These are phyloP conservation scores for Acrossocheilus fasciatus DNA, from an alignment of 2,797 vertebrate genomes.

Conservation along the genomic window DNA sequence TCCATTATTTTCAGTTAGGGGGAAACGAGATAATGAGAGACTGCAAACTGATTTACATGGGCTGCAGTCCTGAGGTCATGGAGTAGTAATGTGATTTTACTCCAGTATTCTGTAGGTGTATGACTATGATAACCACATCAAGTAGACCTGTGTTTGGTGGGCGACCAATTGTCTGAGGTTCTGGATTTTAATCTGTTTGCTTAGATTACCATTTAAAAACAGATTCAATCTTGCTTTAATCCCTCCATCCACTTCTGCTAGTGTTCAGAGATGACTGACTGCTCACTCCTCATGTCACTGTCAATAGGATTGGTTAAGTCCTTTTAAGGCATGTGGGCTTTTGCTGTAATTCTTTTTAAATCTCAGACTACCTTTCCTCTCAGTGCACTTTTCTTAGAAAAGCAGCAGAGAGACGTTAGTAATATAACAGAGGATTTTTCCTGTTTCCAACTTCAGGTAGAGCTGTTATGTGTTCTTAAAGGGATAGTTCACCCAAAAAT, in stretches of 20 bases:
- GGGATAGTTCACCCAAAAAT: too few relatives aligned
- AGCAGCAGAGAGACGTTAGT: background rate
- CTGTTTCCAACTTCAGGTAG: background rate
- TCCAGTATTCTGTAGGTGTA: slow-evolving; percentile 49
- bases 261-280: slow-evolving; percentile 39
- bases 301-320: slow-evolving; percentile 22
- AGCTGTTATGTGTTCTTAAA: background rate
- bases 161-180: slow-evolving; percentile 63
- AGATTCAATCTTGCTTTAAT: slow-evolving; percentile 55
- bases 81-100: slow-evolving; percentile 60
- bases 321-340: slow-evolving; percentile 5
- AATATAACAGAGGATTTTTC: background rate
- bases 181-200: slow-evolving; percentile 59
- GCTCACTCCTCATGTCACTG: background rate
- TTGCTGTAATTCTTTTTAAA: slow-evolving; percentile 36
- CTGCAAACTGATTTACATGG: slow-evolving; percentile 57
- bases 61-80: slow-evolving; percentile 37
- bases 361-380: background rate
- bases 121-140: slow-evolving; percentile 63
- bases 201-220: slow-evolving; percentile 59
- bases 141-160: slow-evolving; percentile 53
- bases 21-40: slow-evolving; percentile 57
- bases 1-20: slow-evolving; percentile 48
- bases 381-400: background rate
- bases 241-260: slow-evolving; percentile 37